Evolutionary conservation across 2,797 vertebrate genomes (phyloP).

Genomic region (Alauda arvensis): DNA sequence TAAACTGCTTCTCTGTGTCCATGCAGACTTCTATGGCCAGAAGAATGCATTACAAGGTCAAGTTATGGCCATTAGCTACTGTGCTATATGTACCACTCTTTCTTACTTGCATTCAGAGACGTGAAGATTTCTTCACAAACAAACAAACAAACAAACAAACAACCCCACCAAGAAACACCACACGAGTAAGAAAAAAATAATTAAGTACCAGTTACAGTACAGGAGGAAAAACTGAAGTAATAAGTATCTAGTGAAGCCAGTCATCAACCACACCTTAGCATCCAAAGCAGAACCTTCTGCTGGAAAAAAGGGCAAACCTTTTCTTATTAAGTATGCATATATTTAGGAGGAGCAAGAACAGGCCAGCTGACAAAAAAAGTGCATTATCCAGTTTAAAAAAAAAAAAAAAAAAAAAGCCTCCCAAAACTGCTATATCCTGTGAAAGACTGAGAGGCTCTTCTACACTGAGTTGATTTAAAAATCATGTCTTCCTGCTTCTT

Average conservation of each 20-base stretch:
- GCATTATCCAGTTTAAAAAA: background rate
- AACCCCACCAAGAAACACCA: rapidly evolving
- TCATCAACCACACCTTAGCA: slow-evolving; percentile 6
- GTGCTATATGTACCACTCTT: background rate
- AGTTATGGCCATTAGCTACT: background rate
- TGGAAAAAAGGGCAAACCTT: background rate
- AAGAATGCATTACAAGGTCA: background rate
- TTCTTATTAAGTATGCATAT: background rate
- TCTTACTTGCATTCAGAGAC: background rate
- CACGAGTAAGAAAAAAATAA: background rate
- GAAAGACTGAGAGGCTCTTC: background rate
- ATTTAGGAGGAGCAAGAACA: slow-evolving; percentile 14
- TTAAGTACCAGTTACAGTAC: background rate
- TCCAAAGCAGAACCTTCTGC: slow-evolving; percentile 9
- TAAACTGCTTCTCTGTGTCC: background rate
- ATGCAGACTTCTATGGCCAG: background rate
- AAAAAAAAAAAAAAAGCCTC: background rate
- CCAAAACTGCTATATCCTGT: background rate
- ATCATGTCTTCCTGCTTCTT: background rate
- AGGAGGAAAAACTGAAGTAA: background rate
- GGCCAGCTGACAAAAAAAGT: slow-evolving; percentile 5
- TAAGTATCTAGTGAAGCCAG: background rate
- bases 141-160: background rate
- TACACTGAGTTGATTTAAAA: background rate
- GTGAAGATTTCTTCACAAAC: background rate